Percentiles rank a stretch among this genome's conserved stretches.
Conservation (phyloP, 2,113 vertebrate species). For the Electrona antarctica region DNA sequence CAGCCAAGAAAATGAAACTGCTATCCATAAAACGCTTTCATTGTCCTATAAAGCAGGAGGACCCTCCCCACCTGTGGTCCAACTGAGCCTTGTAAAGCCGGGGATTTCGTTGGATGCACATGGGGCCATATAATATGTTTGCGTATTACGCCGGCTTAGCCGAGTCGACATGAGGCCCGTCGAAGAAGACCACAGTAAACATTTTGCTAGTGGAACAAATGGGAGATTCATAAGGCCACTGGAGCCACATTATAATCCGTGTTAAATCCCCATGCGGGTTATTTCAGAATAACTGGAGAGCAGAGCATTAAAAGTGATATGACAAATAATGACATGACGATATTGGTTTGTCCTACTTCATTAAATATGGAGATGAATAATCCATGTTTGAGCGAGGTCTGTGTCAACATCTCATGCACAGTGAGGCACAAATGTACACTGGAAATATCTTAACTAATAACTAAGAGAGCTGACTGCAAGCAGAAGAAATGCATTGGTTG, state of each 20-base stretch:
- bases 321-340: slow-evolving; percentile 1
- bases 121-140: slow-evolving; percentile 36
- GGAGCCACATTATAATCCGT: slow-evolving; percentile 31
- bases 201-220: slow-evolving; percentile 48
- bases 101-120: slow-evolving; percentile 37
- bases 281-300: slow-evolving; percentile 11
- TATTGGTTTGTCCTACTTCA: not conserved
- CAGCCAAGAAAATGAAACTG: slow-evolving; percentile 66
- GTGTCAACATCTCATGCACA: not conserved
- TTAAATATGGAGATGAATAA: not conserved
- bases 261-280: slow-evolving; percentile 31
- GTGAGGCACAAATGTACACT: no score
- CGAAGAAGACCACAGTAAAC: slow-evolving; percentile 46
- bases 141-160: slow-evolving; percentile 29
- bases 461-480: no score
- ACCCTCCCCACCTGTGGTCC: slow-evolving; percentile 23
- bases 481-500: no score
- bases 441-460: no score
- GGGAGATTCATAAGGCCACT: slow-evolving; percentile 54
- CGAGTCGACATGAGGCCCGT: slow-evolving; percentile 9
- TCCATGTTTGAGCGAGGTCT: not conserved
- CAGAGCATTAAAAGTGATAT: not conserved
- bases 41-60: slow-evolving; percentile 55
- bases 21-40: slow-evolving; percentile 61
- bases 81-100: slow-evolving; percentile 40